Conservation (phyloP, 2,113 vertebrate species). For the Peromyscus leucopus region DNA sequence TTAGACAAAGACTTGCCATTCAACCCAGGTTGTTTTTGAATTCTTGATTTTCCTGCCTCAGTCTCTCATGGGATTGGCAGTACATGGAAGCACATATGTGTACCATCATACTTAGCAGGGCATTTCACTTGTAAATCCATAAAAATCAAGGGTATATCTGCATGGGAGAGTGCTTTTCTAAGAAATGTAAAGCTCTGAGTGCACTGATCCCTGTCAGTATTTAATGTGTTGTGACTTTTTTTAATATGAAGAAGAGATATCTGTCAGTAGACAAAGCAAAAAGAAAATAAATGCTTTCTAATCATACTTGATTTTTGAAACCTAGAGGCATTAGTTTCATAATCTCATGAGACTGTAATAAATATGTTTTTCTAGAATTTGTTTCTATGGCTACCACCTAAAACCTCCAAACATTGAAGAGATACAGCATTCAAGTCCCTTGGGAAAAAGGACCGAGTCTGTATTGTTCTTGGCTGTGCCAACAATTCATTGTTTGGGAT, state of each 20-base stretch:
- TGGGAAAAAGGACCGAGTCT: neutral
- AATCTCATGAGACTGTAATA: neutral
- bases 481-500: neutral
- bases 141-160: neutral
- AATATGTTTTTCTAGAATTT: neutral
- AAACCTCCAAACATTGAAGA: neutral
- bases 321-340: neutral
- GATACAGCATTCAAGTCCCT: neutral
- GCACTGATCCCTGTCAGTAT: neutral
- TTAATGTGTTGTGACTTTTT: neutral
- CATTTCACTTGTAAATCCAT: constrained; percentile 10
- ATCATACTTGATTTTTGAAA: constrained; percentile 19
- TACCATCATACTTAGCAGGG: neutral
- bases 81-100: no score
- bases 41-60: neutral
- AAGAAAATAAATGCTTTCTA: neutral
- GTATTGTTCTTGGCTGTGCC: neutral
- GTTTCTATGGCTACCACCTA: neutral
- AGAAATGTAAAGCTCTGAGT: neutral
- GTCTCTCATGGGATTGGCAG: no score
- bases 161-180: neutral
- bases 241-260: neutral
- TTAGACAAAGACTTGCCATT: neutral
- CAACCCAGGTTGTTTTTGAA: neutral
- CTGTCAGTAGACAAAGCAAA: neutral